phyloP scores from a whole-genome alignment of 2,888 invertebrate genomes.

The Apantesis nais region DNA sequence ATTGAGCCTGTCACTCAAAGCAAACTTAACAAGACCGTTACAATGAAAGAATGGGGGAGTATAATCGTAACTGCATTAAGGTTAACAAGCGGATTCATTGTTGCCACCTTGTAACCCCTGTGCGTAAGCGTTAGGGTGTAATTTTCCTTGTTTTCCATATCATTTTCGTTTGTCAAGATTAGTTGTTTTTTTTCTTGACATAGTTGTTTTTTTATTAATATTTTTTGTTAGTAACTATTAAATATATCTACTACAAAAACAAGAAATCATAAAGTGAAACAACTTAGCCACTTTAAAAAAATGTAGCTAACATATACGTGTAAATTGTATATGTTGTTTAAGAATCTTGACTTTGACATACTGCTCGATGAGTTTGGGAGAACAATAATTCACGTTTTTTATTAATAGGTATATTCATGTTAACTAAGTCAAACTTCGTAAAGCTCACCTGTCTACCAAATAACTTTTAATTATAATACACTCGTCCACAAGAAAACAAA shows the following conservation, averaged over 20 bases:
- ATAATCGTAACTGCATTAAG: conserved; percentile 5
- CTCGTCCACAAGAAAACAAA: neutral
- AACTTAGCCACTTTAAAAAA: neutral
- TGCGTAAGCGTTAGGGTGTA: neutral
- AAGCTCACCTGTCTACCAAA: too few relatives aligned
- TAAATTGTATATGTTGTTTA: neutral
- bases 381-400: neutral
- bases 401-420: too few relatives aligned
- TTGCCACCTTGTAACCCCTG: neutral
- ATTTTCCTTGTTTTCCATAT: neutral
- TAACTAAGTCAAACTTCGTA: too few relatives aligned
- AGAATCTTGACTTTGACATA: neutral
- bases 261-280: neutral
- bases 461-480: too few relatives aligned
- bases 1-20: conserved; percentile 7
- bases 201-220: neutral
- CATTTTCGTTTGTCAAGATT: neutral
- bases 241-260: neutral
- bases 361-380: neutral
- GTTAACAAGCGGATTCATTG: conserved; percentile 1
- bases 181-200: neutral
- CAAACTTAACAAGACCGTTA: neutral
- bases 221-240: neutral
- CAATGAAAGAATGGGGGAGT: conserved; percentile 4
- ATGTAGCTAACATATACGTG: neutral